Base-by-base conservation (phyloP, 2,113 vertebrate species). In the Plecotus auritus region DNA sequence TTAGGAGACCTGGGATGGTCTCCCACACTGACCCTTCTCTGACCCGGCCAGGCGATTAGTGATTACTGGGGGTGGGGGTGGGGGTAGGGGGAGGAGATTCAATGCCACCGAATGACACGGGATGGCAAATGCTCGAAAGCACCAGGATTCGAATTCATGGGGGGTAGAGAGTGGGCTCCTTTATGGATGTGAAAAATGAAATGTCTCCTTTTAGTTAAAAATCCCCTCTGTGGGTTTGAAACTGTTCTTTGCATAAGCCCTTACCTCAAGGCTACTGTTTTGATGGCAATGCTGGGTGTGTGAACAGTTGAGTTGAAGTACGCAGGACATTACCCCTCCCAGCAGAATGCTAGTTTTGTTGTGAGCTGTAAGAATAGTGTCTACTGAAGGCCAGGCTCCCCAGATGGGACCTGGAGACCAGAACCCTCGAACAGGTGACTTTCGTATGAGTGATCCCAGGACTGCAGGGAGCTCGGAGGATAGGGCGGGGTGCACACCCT, bases 31-130 rank as follows among this genome's bases (percentile, higher is more conserved):
- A 37, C 51, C 51, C 51, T 76, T 51, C 9, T 14, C 45, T 9
- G 45, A 28, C 20, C 23, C 1, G 4, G 47, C 40, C 67, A 42
- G 47, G 40, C 1, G 0, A 20, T 22, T 16, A 7, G 37, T 49
- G 14, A 37, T 40, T 26, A 80, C 40, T 10, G 61, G 61, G 61
- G 30, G 5, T 66, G 28, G 61, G 61, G 30, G 26, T 3, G 30
- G 30, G 26, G 3, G 2, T n/a, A n/a, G 32, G 17, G 11, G 18
- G 12, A 28, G 59, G 59, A 26, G 14, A 67, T 1, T 4, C 3
- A 28, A 90, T 23, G 22, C 28, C 23, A 35, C 35, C 0, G 0
- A 32, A 6, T 45, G 49, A 42, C 42, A 49, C 1, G 0, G 10
- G 8, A 14, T 54, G 40, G 22, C 32, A 35, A 42, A 61, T 2